Base-by-base conservation (phyloP, 2,888 invertebrate species). In the Subacronicta megacephala region DNA sequence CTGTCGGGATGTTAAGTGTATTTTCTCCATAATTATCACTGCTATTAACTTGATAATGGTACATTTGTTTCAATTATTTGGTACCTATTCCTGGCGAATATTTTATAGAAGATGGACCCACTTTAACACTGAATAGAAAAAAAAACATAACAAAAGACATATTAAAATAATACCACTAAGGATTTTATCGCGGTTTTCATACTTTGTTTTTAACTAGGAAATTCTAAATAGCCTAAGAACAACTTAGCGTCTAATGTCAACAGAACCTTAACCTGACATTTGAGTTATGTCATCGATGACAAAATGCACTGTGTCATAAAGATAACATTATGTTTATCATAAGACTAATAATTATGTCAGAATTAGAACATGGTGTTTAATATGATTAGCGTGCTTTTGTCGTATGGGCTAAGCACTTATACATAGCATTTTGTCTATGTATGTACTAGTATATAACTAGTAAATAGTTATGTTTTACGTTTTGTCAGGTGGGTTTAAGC, bases 211-310 rank as follows among this genome's bases (percentile, higher is more conserved):
- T 29, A 37, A 10, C 17, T 36, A 2, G 13, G 20, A 18, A 2
- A 1, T 29, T 17, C 10, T 10, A 45, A 60, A 59, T 36, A 15
- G 5, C 35, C 23, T 23, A 9, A 50, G 6, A 49, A 10, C 31
- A n/a, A 43, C 15, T 43, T 12, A 17, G 55, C n/a, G 33, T 37
- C 15, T 9, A 62, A 57, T 66, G 52, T 53, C 49, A 51, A 43
- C 23, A 23, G 12, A 52, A 63, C 67, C 58, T 67, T 62, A 63
- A 58, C 62, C 54, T 73, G 71, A 73, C 73, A 75, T 73, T 73
- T 70, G 16, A 43, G 45, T 57, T 54, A 52, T 60, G 62, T 60
- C 55, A 61, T 74, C 38, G 12, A 3, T 3, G 17, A 46, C 45
- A 51, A 54, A 65, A 59, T 55, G 55, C 59, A 38, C 6, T 38